phyloP scores from a whole-genome alignment of 2,797 vertebrate genomes.

The Heterohyrax brucei region DNA sequence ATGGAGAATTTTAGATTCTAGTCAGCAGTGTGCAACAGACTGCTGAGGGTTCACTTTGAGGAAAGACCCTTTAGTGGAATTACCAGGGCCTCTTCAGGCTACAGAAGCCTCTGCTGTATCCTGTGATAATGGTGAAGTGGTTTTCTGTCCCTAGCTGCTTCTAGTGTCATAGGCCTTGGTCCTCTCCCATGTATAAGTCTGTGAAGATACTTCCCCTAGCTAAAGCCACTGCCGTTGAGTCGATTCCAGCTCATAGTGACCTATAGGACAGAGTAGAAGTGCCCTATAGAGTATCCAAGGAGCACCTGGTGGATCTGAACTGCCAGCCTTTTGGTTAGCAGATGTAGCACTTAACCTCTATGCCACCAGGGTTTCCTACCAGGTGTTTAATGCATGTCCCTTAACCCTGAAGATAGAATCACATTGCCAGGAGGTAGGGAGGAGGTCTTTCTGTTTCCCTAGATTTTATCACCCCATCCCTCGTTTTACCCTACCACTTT shows the following conservation, averaged over 20 bases:
- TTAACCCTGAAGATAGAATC: constrained; percentile 24
- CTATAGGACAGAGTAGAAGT: too few relatives aligned
- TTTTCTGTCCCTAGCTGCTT: constrained; percentile 14
- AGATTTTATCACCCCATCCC: neutral
- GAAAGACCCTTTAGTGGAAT: neutral
- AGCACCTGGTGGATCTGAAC: too few relatives aligned
- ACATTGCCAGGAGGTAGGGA: neutral
- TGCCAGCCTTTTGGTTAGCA: too few relatives aligned
- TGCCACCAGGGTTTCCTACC: neutral
- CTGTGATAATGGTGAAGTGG: neutral
- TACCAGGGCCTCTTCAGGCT: neutral
- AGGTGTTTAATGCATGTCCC: constrained; percentile 46
- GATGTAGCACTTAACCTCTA: too few relatives aligned
- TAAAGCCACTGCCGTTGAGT: too few relatives aligned
- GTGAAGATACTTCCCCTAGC: neutral
- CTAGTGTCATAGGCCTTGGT: neutral
- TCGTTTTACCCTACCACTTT: neutral
- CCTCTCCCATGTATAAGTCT: neutral
- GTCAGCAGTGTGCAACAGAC: neutral
- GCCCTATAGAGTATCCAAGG: too few relatives aligned
- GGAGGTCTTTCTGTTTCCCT: neutral
- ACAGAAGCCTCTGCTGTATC: neutral
- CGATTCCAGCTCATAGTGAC: too few relatives aligned
- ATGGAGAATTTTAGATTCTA: neutral
- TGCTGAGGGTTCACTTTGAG: neutral